phyloP scores from a whole-genome alignment of 2,113 vertebrate genomes.

The Oreocharis arfaki region DNA sequence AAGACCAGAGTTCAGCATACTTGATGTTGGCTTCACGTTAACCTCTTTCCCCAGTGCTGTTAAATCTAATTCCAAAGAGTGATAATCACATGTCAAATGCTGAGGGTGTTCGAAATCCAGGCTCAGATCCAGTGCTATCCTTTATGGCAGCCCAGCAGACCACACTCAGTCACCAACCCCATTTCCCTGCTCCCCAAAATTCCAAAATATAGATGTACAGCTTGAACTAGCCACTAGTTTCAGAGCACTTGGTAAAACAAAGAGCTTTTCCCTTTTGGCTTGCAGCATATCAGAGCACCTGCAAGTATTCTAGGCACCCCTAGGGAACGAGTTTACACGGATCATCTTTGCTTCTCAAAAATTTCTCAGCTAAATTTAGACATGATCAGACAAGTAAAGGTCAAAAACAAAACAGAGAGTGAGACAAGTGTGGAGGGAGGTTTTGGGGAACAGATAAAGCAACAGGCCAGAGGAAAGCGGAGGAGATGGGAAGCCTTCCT shows the following conservation, averaged over 20 bases:
- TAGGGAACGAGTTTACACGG: not conserved
- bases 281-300: not conserved
- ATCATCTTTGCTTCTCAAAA: not conserved
- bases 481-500: not conserved
- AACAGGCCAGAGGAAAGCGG: not conserved
- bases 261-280: not conserved
- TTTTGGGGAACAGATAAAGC: not conserved
- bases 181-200: not conserved
- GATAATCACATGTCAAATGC: constrained; percentile 38
- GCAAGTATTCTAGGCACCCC: not conserved
- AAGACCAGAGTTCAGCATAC: constrained; percentile 32
- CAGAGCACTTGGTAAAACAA: not conserved
- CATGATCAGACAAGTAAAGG: not conserved
- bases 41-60: not conserved
- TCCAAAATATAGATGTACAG: not conserved
- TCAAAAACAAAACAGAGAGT: not conserved
- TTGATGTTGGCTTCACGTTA: not conserved
- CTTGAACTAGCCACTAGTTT: not conserved
- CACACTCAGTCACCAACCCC: not conserved
- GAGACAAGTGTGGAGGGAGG: not conserved
- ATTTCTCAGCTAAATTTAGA: constrained; percentile 37
- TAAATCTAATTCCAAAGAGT: not conserved
- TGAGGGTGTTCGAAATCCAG: constrained; percentile 19
- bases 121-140: not conserved
- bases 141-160: not conserved